Conservation (phyloP, 2,797 vertebrate species). For the Rhinoraja longicauda region DNA sequence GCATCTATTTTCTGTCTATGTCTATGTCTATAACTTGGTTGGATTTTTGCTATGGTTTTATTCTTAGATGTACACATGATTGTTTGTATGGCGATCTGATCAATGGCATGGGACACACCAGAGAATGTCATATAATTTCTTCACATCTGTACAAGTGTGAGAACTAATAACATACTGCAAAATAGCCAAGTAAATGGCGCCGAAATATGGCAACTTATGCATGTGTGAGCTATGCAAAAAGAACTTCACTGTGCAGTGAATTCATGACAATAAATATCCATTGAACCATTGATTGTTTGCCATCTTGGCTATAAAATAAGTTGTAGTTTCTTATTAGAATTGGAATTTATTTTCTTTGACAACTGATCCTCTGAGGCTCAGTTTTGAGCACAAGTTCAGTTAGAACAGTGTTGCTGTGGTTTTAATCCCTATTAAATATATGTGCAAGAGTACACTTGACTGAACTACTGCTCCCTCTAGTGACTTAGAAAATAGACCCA, state of each 20-base stretch:
- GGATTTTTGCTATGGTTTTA: neutral
- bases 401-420: neutral
- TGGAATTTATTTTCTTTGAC: neutral
- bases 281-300: too few species aligned
- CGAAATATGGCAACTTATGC: too few species aligned
- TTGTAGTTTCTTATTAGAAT: neutral
- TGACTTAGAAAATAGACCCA: neutral
- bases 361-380: neutral
- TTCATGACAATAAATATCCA: too few species aligned
- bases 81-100: neutral
- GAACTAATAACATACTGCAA: neutral
- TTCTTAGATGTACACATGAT: too few species aligned
- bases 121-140: too few species aligned
- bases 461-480: conserved; percentile 31
- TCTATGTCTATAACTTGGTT: too few species aligned
- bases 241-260: too few species aligned
- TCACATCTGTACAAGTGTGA: neutral
- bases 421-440: neutral
- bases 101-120: neutral
- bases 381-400: neutral
- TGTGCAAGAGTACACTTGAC: neutral
- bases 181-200: too few species aligned
- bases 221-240: too few species aligned
- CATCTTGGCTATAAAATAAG: neutral
- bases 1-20: too few species aligned